A percentile compares a stretch with the other conserved stretches of the same genome.
Conservation (phyloP, 2,113 vertebrate genomes). For the Myrmecobius fasciatus region DNA sequence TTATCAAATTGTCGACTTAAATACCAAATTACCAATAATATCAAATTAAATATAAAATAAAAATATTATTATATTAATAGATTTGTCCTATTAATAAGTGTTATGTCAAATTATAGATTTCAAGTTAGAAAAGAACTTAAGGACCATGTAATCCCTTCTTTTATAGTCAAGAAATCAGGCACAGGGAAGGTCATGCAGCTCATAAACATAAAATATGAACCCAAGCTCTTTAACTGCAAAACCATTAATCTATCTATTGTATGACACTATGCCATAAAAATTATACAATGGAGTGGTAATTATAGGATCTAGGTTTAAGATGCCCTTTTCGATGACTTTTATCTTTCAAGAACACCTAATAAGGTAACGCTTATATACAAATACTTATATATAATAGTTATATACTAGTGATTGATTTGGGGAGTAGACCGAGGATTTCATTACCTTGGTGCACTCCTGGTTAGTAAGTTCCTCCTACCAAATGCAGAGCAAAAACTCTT, state of each 20-base stretch:
- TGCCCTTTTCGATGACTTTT: neutral
- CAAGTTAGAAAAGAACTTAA: neutral
- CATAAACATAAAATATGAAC: neutral
- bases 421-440: neutral
- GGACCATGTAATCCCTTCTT: neutral
- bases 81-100: too few species aligned
- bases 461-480: neutral
- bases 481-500: neutral
- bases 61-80: neutral
- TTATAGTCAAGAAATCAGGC: neutral
- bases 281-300: neutral
- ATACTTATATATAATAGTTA: neutral
- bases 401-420: neutral
- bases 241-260: neutral
- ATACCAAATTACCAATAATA: neutral
- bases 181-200: neutral
- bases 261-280: neutral
- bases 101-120: neutral
- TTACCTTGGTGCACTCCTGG: neutral
- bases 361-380: neutral
- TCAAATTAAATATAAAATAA: neutral
- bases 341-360: neutral
- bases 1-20: neutral
- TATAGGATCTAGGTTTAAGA: neutral
- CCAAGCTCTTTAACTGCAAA: neutral